Evolutionary conservation across 2,113 vertebrate species (phyloP), one percentile per base, ranked within the genome.

Genomic region (Ochotona curzoniae): DNA sequence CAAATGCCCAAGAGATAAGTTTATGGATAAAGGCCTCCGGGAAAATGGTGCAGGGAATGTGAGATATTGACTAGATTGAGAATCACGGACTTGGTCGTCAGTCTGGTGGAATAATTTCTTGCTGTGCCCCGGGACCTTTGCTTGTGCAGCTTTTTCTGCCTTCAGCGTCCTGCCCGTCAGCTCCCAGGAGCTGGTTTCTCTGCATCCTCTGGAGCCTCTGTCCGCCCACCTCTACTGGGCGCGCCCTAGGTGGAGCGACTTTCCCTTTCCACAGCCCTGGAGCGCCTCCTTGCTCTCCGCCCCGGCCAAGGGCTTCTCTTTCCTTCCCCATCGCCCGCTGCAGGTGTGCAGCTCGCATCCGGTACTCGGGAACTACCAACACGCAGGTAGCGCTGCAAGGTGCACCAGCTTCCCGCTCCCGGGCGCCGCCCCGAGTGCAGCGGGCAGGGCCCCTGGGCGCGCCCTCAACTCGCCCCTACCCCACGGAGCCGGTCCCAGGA

Each of bases 401-500:
- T 9, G 4, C 1, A 57, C 15, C 35, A 60, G 20, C 38, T 7
- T 67, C 87, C 30, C 64, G 13, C 64, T 86, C 63, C 44, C 28
- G 54, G 73, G 64, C 25, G 61, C 60, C 38, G 85, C 44, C 54
- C 63, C 64, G 4, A 15, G 71, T 23, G n/a, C 92, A 38, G 82
- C 83, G 60, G 2, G 38, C 15, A 17, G 74, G 66, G 83, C 82
- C n/a, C 4, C 81, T 6, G 88, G 87, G 91, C 76, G 10, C 2
- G 89, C 70, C 64, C 81, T 38, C 91, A 87, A 94, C 85, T 84
- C 74, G 79, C 94, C 93, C 90, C 84, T 95, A 95, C 76, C 87
- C 84, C 93, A 82, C 91, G 93, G 91, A 76, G 85, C 69, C 90
- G 2, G 89, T 49, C 76, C 71, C 80, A 80, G 87, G 25, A 82